A percentile compares a stretch with the other conserved stretches of the same genome.
These are phyloP conservation scores for Drosophila greeni DNA, from an alignment of 2,888 invertebrate genomes.

Conservation along the genomic window DNA sequence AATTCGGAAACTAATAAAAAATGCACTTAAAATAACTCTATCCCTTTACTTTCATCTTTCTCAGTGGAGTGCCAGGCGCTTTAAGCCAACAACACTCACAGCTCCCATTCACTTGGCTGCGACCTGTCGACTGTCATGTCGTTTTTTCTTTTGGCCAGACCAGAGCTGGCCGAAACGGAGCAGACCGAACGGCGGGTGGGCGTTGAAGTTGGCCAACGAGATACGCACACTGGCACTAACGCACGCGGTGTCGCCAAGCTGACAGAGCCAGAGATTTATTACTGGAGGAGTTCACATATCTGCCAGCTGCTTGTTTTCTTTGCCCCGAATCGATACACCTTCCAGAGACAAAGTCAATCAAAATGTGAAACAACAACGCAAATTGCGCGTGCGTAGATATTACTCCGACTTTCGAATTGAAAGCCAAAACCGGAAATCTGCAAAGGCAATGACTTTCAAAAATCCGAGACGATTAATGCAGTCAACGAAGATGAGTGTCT, in stretches of 20 bases:
- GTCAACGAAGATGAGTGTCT: slow-evolving; percentile 14
- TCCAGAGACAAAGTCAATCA: slow-evolving; percentile 41
- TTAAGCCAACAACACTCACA: slow-evolving; percentile 20
- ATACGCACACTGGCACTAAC: slow-evolving; percentile 37
- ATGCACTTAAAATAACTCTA: background rate
- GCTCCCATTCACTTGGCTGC: slow-evolving; percentile 44
- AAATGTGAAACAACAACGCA: slow-evolving; percentile 15
- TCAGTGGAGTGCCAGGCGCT: slow-evolving; percentile 14
- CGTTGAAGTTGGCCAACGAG: slow-evolving; percentile 42
- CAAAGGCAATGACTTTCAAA: slow-evolving; percentile 46
- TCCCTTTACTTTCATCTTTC: background rate
- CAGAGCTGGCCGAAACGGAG: slow-evolving; percentile 14
- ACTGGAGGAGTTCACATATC: slow-evolving; percentile 31
- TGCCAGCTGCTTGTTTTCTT: slow-evolving; percentile 20
- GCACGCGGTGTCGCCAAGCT: slow-evolving; percentile 45
- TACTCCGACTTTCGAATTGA: slow-evolving; percentile 48
- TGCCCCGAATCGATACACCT: slow-evolving; percentile 34
- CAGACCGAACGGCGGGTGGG: slow-evolving; percentile 38
- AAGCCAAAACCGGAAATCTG: slow-evolving; percentile 15
- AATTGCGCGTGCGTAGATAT: slow-evolving; percentile 40
- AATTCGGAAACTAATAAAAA: background rate
- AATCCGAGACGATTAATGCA: slow-evolving; percentile 20
- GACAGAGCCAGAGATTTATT: slow-evolving; percentile 53
- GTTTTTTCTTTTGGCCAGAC: slow-evolving; percentile 19
- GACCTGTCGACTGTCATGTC: slow-evolving; percentile 41